These are phyloP conservation scores for Hylyphantes graminicola DNA, from an alignment of 1,140 invertebrate genomes.

Conservation along the genomic window DNA sequence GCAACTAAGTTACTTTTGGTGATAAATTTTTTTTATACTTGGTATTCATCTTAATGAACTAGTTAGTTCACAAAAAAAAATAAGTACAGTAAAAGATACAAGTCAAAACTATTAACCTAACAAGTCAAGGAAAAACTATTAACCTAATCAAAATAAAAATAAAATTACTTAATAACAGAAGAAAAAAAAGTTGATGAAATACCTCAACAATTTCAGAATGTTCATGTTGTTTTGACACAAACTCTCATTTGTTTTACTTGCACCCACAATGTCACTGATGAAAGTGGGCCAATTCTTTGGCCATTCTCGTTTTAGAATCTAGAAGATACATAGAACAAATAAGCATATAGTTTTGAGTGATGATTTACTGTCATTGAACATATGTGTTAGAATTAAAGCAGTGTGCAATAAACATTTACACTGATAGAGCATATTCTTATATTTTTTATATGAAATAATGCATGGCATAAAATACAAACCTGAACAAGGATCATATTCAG, in stretches of 20 bases:
- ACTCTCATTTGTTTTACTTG: conserved; percentile 98
- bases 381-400: not conserved
- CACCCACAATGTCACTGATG: conserved; percentile 98
- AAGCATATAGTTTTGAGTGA: not conserved
- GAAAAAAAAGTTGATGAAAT: conserved; percentile 18
- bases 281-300: conserved; percentile 99
- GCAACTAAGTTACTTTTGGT: too few relatives aligned
- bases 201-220: conserved; percentile 92
- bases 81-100: not conserved
- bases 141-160: not conserved
- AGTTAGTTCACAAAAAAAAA: not conserved
- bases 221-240: conserved; percentile 99
- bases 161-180: not conserved
- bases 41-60: not conserved
- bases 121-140: conserved; percentile 3
- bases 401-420: not conserved
- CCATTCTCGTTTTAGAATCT: conserved; percentile 99
- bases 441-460: too few relatives aligned
- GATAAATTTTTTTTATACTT: too few relatives aligned
- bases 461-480: conserved; percentile 69
- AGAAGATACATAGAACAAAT: conserved; percentile 64
- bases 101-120: not conserved
- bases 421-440: not conserved
- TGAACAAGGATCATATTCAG: conserved; percentile 98
- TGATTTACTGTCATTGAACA: not conserved